A percentile compares a stretch with the other conserved stretches of the same genome.
phyloP scores from a whole-genome alignment of 2,888 invertebrate species.

The Mactromeris polynyma region DNA sequence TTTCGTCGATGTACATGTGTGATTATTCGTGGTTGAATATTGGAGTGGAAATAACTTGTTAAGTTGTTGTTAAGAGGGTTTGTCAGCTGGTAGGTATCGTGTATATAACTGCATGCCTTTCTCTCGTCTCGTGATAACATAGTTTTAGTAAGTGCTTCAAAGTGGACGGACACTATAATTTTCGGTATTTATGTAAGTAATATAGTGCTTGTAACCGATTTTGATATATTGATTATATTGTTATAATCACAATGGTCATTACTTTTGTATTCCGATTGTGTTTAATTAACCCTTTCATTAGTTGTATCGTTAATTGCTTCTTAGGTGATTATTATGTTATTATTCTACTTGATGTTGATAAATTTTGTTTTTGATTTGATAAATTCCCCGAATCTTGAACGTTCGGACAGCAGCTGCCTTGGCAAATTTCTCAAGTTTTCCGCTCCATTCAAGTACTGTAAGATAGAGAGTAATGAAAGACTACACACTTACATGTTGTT shows the following conservation, averaged over 20 bases:
- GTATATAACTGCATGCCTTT: conserved; percentile 24
- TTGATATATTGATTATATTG: background rate
- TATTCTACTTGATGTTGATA: background rate
- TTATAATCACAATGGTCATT: background rate
- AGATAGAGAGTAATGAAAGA: too few relatives aligned
- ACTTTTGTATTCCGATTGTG: background rate
- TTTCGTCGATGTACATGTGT: conserved; percentile 21
- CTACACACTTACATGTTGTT: too few relatives aligned
- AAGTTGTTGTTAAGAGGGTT: conserved; percentile 9
- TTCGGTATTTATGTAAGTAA: conserved; percentile 3
- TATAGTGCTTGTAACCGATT: background rate
- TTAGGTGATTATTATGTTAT: background rate
- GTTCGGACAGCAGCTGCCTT: background rate
- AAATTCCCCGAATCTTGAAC: background rate
- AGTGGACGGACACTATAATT: conserved; percentile 12
- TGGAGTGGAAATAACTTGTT: conserved; percentile 35
- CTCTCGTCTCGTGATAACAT: conserved; percentile 21
- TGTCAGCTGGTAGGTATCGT: background rate
- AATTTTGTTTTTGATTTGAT: background rate
- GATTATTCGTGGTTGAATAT: conserved; percentile 20
- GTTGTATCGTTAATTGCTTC: background rate
- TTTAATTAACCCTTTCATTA: background rate
- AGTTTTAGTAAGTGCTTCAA: conserved; percentile 25
- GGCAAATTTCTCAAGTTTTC: background rate
- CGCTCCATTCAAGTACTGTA: background rate